A percentile compares a stretch with the other conserved stretches of the same genome.
These are phyloP conservation scores for Sinosuthora webbiana DNA, from an alignment of 2,113 vertebrate genomes.

Conservation along the genomic window DNA sequence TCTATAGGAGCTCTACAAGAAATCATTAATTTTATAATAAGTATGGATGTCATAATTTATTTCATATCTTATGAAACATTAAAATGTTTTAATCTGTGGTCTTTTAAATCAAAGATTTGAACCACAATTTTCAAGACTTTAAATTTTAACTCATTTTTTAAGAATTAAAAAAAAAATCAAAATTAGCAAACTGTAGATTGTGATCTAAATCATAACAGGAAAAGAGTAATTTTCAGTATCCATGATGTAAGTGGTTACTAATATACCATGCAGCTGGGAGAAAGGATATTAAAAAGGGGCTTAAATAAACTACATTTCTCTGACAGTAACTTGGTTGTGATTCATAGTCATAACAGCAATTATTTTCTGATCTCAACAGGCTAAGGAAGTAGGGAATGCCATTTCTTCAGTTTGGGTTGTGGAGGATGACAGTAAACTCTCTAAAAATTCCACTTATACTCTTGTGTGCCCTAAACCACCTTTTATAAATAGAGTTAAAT, in stretches of 20 bases:
- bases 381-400: neutral
- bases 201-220: constrained; percentile 32
- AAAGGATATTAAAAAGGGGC: neutral
- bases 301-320: neutral
- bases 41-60: neutral
- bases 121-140: neutral
- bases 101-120: neutral
- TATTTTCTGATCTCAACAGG: neutral
- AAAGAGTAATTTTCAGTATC: constrained; percentile 4
- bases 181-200: neutral
- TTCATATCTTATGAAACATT: neutral
- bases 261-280: neutral
- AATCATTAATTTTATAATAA: neutral
- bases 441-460: neutral
- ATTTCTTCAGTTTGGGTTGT: neutral
- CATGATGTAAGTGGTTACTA: constrained; percentile 31
- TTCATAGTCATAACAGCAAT: neutral
- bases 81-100: neutral
- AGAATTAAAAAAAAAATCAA: neutral
- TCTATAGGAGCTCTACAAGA: neutral
- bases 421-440: neutral
- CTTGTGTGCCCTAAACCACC: neutral
- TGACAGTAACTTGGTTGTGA: neutral
- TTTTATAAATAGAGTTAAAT: neutral
- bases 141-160: neutral